Percentiles rank a stretch among this genome's conserved stretches.
Conservation (phyloP, 2,888 invertebrate species). For the Podabrus alpinus region DNA sequence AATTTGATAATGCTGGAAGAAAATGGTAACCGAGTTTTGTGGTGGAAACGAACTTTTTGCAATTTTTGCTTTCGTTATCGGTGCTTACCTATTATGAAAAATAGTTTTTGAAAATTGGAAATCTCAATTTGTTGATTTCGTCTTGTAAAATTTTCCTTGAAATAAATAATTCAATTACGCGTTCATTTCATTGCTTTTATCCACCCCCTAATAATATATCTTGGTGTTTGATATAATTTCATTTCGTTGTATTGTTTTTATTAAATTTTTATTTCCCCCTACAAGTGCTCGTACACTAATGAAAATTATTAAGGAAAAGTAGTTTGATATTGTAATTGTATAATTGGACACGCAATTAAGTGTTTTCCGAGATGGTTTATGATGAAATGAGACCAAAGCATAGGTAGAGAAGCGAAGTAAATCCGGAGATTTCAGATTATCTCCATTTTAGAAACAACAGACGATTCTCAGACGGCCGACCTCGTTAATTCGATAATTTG, state of each 20-base stretch:
- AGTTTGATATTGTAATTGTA: not conserved
- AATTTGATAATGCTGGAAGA: not conserved
- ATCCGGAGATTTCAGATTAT: too few species aligned
- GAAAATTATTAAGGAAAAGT: not conserved
- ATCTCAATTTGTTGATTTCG: not conserved
- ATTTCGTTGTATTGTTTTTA: not conserved
- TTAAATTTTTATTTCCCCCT: not conserved
- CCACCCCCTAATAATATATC: not conserved
- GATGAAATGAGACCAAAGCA: too few species aligned
- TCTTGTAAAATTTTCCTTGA: not conserved
- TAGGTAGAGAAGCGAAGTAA: too few species aligned
- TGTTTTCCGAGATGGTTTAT: not conserved
- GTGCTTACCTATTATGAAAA: not conserved
- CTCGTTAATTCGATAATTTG: too few species aligned
- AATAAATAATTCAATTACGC: not conserved
- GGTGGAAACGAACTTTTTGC: not conserved
- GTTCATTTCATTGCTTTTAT: not conserved
- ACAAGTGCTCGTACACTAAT: not conserved
- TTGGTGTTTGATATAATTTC: not conserved
- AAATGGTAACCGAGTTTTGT: not conserved
- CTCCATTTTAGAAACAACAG: too few species aligned
- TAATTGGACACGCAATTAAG: not conserved
- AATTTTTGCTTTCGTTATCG: not conserved
- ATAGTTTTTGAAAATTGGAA: not conserved
- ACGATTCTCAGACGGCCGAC: too few species aligned